Percentiles rank a stretch among this genome's conserved stretches.
These are phyloP conservation scores for Podabrus alpinus DNA, from an alignment of 2,888 invertebrate genomes.

Conservation along the genomic window DNA sequence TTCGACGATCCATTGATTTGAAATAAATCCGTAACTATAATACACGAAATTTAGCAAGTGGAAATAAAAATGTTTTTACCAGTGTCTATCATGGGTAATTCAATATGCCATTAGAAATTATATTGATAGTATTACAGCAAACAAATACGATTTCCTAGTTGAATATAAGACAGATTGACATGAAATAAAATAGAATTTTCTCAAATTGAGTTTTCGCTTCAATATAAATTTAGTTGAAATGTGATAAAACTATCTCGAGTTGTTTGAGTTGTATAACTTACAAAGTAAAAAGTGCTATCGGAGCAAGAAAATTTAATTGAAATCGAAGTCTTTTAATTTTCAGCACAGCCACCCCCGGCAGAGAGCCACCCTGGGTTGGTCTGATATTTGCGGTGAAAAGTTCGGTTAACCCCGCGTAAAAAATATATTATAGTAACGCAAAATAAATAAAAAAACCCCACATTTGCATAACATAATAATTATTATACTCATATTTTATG, in stretches of 20 bases:
- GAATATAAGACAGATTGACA: neutral
- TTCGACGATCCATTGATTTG: neutral
- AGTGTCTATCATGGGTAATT: neutral
- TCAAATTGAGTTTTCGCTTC: slow-evolving; percentile 1
- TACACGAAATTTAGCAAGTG: neutral
- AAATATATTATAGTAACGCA: no score
- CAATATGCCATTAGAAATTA: neutral
- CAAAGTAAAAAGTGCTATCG: neutral
- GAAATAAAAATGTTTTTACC: neutral
- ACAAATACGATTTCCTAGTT: slow-evolving; percentile 2
- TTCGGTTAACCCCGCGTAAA: no score
- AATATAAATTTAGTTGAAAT: neutral
- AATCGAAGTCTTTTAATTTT: no score
- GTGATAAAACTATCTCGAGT: neutral
- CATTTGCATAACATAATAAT: neutral
- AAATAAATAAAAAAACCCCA: neutral
- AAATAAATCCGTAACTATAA: neutral
- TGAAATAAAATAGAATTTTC: neutral
- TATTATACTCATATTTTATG: neutral
- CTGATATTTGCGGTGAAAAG: no score
- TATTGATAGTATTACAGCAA: slow-evolving; percentile 1
- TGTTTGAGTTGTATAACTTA: neutral
- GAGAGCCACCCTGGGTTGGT: no score
- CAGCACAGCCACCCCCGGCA: no score
- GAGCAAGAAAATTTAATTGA: neutral